phyloP scores from a whole-genome alignment of 2,888 invertebrate genomes.

The Mythimna impura region DNA sequence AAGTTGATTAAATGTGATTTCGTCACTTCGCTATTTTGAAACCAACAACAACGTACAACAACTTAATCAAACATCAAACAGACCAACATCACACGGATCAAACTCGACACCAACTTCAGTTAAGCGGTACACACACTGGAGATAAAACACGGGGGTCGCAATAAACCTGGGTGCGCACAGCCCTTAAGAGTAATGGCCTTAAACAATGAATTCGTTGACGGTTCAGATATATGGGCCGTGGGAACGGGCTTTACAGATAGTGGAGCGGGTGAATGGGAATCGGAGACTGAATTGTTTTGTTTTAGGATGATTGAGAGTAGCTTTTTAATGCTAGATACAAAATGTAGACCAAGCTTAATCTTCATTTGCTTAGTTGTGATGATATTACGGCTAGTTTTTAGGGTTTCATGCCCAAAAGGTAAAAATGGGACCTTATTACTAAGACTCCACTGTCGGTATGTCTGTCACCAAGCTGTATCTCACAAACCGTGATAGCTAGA shows the following conservation, averaged over 20 bases:
- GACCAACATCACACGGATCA: constrained; percentile 12
- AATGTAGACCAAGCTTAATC: no score
- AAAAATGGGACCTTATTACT: no score
- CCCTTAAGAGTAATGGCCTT: constrained; percentile 61
- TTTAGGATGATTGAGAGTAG: constrained; percentile 12
- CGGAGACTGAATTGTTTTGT: constrained; percentile 21
- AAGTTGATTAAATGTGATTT: not conserved
- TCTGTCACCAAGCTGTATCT: no score
- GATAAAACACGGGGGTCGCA: constrained; percentile 54
- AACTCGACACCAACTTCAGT: constrained; percentile 33
- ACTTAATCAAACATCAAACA: constrained; percentile 23
- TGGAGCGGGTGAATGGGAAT: constrained; percentile 23
- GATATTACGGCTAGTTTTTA: no score
- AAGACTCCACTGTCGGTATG: no score
- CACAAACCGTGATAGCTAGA: no score
- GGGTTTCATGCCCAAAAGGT: no score
- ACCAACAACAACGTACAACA: constrained; percentile 4
- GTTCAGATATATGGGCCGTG: constrained; percentile 54
- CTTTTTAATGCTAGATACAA: not conserved
- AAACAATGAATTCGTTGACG: constrained; percentile 65
- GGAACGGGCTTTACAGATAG: constrained; percentile 36
- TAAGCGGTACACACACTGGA: constrained; percentile 41
- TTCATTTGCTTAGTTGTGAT: not conserved
- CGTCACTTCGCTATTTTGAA: not conserved
- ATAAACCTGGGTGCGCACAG: constrained; percentile 54